Evolutionary conservation across 35 echinoderm and acorn worm genomes (phyloP).

Genomic region (Heliocidaris erythrogramma): DNA sequence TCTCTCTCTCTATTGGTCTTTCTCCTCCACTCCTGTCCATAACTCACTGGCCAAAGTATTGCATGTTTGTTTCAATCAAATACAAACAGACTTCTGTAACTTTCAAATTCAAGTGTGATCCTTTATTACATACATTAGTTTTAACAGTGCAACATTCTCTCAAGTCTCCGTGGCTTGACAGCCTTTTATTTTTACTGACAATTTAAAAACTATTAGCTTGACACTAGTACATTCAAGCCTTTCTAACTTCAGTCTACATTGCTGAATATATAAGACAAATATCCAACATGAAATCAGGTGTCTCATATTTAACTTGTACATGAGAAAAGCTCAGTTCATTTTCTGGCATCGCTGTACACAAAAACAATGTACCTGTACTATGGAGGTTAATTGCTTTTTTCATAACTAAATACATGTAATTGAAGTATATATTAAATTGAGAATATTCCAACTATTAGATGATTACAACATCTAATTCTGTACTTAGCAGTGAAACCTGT

Average conservation of each 20-base stretch:
- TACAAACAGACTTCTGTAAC: not conserved
- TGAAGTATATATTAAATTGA: too few relatives aligned
- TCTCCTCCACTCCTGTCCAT: not conserved
- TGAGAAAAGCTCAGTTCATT: not conserved
- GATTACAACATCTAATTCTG: too few relatives aligned
- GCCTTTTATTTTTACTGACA: not conserved
- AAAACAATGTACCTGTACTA: too few relatives aligned
- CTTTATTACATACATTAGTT: not conserved
- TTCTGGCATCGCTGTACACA: too few relatives aligned
- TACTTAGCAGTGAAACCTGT: too few relatives aligned
- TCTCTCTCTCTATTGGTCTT: too few relatives aligned
- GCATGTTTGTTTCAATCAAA: not conserved
- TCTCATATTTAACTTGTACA: not conserved
- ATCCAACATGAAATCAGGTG: not conserved
- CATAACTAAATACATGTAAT: too few relatives aligned
- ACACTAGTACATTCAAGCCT: constrained; percentile 10
- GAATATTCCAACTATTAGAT: too few relatives aligned
- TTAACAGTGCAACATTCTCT: not conserved
- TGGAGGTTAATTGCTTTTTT: too few relatives aligned
- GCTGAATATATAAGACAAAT: not conserved
- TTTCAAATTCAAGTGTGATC: not conserved
- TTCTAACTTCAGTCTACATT: not conserved
- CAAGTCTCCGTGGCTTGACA: not conserved
- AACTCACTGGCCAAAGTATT: not conserved
- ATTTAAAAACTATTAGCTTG: not conserved